These are phyloP conservation scores for Agelastica alni DNA, from an alignment of 2,888 invertebrate genomes.

Conservation along the genomic window DNA sequence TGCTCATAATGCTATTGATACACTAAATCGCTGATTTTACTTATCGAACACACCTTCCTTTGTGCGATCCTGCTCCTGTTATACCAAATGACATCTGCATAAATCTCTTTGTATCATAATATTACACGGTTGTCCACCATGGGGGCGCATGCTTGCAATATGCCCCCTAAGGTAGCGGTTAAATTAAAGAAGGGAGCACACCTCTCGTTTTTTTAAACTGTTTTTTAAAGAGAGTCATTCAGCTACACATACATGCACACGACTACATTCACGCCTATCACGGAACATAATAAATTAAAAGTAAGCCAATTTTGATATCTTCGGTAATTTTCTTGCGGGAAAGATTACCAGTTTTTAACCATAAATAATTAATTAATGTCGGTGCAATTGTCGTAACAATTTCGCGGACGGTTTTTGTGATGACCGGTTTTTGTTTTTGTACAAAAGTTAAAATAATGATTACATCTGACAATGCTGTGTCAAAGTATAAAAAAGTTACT, in stretches of 20 bases:
- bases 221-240: not conserved
- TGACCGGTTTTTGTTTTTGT: no score
- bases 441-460: no score
- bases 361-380: no score
- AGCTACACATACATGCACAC: not conserved
- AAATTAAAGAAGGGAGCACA: conserved; percentile 12
- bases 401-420: no score
- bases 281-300: not conserved
- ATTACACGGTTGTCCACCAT: conserved; percentile 9
- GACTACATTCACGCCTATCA: not conserved
- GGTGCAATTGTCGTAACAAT: no score
- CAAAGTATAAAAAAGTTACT: no score
- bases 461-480: no score
- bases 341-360: no score
- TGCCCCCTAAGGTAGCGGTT: conserved; percentile 15
- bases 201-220: conserved; percentile 6
- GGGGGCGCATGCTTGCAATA: conserved; percentile 9
- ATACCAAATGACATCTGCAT: conserved; percentile 8
- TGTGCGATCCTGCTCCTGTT: conserved; percentile 1
- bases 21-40: not conserved
- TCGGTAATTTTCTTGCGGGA: no score
- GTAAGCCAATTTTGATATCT: not conserved
- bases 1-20: not conserved
- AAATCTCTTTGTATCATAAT: conserved; percentile 14
- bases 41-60: conserved; percentile 1